A percentile compares a stretch with the other conserved stretches of the same genome.
Conservation (phyloP, 2,113 vertebrate species). For the Pangasianodon hypophthalmus region DNA sequence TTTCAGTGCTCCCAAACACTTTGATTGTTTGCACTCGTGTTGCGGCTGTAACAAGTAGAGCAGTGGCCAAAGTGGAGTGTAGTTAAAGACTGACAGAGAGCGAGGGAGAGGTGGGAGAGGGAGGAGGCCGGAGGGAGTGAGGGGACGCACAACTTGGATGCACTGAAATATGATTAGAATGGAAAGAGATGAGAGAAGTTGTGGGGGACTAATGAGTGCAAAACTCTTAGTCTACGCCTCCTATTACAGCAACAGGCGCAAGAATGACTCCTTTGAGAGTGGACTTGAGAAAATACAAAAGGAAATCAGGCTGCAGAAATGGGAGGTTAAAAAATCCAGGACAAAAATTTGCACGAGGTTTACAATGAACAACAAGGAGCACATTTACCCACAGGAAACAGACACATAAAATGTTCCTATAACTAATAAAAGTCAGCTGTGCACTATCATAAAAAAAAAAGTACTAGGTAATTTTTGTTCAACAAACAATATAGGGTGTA, state of each 20-base stretch:
- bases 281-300: not conserved
- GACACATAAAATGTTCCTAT: not conserved
- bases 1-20: conserved; percentile 99
- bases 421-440: too few relatives aligned
- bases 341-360: not conserved
- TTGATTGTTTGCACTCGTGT: conserved; percentile 93
- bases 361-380: too few relatives aligned
- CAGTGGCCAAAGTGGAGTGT: conserved; percentile 93
- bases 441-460: too few relatives aligned
- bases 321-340: not conserved
- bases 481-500: not conserved
- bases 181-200: conserved; percentile 26
- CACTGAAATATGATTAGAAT: conserved; percentile 33
- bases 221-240: conserved; percentile 19
- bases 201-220: conserved; percentile 31
- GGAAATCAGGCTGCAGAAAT: not conserved
- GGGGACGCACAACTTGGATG: conserved; percentile 1
- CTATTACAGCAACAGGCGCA: conserved; percentile 32
- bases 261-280: conserved; percentile 15
- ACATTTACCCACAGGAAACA: not conserved
- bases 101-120: conserved; percentile 54
- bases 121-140: conserved; percentile 26
- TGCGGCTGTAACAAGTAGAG: conserved; percentile 90
- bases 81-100: conserved; percentile 84
- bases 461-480: too few relatives aligned